Percentiles rank a stretch among this genome's conserved stretches.
Conservation (phyloP, 2,113 vertebrate genomes). For the Micronisus gabar region DNA sequence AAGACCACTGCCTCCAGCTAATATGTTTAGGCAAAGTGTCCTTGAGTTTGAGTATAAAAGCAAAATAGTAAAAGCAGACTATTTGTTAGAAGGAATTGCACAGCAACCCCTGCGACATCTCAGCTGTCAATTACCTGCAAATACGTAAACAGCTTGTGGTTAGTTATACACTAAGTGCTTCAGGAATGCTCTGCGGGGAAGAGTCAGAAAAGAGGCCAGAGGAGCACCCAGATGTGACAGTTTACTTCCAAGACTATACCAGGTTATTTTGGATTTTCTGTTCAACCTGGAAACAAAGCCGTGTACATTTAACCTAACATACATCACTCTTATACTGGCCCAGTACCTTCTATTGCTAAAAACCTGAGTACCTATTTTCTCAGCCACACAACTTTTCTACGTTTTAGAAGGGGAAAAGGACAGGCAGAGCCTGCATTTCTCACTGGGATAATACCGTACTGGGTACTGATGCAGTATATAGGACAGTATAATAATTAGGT, state of each 20-base stretch:
- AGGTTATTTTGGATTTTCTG: background rate
- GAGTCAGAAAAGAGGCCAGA: background rate
- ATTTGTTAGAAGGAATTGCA: background rate
- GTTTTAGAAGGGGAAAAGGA: background rate
- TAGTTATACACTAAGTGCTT: background rate
- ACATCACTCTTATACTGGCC: background rate
- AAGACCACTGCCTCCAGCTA: background rate
- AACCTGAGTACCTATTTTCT: background rate
- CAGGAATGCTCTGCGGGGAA: background rate
- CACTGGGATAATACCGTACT: accelerated
- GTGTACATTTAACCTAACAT: background rate
- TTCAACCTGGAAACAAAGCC: background rate
- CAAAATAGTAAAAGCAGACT: background rate
- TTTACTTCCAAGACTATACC: background rate
- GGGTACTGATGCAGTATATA: background rate
- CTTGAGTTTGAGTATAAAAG: background rate
- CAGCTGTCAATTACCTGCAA: background rate
- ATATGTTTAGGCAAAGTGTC: background rate
- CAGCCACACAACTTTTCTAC: background rate
- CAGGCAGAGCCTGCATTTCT: background rate
- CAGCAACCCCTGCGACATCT: background rate
- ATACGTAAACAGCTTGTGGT: background rate
- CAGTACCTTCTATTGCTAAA: background rate
- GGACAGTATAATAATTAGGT: background rate
- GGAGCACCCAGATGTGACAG: accelerated